Conservation (phyloP, 2,797 vertebrate genomes). For the Thunnus albacares region DNA sequence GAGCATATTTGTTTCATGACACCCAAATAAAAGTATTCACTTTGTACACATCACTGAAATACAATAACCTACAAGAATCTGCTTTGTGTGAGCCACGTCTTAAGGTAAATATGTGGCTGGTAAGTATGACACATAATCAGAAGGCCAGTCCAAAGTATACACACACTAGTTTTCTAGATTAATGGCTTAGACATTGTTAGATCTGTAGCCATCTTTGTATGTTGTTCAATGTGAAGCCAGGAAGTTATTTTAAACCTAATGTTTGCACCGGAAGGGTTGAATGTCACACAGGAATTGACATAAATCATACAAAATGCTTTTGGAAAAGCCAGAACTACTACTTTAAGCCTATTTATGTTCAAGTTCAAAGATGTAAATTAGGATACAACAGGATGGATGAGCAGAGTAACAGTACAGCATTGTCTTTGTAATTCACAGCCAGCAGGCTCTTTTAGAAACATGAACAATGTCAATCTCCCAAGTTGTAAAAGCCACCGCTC, state of each 20-base stretch:
- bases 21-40: slow-evolving; percentile 19
- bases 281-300: neutral
- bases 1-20: slow-evolving; percentile 14
- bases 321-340: no score
- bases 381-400: neutral
- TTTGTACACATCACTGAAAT: slow-evolving; percentile 13
- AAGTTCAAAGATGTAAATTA: neutral
- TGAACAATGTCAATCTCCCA: neutral
- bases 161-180: neutral
- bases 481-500: neutral
- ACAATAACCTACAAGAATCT: slow-evolving; percentile 32
- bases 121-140: slow-evolving; percentile 34
- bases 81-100: slow-evolving; percentile 21
- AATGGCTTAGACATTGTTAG: slow-evolving; percentile 24
- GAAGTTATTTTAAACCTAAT: slow-evolving; percentile 6
- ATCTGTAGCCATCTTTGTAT: slow-evolving; percentile 2
- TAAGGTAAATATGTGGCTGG: slow-evolving; percentile 2
- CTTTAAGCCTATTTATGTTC: neutral
- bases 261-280: neutral
- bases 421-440: slow-evolving; percentile 1
- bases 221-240: neutral
- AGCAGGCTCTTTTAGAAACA: neutral
- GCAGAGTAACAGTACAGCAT: neutral
- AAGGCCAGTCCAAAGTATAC: slow-evolving; percentile 54
- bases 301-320: neutral